A percentile compares a stretch with the other conserved stretches of the same genome.
Evolutionary conservation across 2,113 vertebrate species (phyloP).

Genomic region (Pseudonaja textilis): DNA sequence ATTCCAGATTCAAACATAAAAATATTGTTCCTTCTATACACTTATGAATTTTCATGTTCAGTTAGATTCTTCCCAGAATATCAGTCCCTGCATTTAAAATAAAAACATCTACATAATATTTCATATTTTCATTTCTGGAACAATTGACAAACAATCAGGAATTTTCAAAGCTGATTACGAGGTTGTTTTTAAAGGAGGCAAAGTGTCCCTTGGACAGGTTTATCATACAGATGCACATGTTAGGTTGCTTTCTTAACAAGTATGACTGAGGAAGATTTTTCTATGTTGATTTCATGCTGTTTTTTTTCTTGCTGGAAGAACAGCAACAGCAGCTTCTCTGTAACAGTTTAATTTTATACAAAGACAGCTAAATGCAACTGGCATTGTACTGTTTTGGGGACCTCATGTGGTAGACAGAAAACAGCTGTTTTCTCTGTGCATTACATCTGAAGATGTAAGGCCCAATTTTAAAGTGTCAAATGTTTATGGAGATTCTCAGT

Average conservation of each 20-base stretch:
- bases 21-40: background rate
- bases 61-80: background rate
- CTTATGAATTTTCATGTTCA: background rate
- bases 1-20: no score
- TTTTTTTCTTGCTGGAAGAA: background rate
- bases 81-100: background rate
- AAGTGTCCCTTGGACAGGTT: background rate
- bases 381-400: slow-evolving; percentile 6
- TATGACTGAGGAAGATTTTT: background rate
- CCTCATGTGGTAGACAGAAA: background rate
- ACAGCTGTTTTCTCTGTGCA: slow-evolving; percentile 7
- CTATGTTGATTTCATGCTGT: background rate
- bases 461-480: background rate
- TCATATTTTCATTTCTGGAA: background rate
- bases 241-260: slow-evolving; percentile 7
- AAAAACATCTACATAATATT: background rate
- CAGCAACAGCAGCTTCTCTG: slow-evolving; percentile 5
- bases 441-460: slow-evolving; percentile 11
- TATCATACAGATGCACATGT: background rate
- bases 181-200: background rate
- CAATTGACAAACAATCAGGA: background rate
- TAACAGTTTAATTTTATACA: slow-evolving; percentile 21
- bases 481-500: no score
- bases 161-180: background rate
- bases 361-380: slow-evolving; percentile 16